Base-by-base conservation (phyloP, 2,797 vertebrate genomes). In the Pipistrellus nathusii region DNA sequence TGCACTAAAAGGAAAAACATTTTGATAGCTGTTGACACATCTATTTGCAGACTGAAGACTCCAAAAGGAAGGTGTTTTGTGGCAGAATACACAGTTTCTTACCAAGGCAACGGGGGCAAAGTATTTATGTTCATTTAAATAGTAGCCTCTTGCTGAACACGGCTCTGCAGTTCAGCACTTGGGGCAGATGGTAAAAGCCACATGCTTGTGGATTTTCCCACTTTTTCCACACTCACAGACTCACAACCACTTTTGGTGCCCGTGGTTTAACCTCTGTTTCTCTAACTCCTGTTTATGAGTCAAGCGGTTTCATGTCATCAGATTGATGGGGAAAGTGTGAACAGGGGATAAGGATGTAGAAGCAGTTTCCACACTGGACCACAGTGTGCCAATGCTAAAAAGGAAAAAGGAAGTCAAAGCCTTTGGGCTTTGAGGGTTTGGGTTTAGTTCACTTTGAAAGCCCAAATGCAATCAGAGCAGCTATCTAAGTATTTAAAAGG, bases 191-290 rank as follows among this genome's bases (percentile, higher is more conserved):
- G 98, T 93, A 97, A 94, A 98, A 98, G 97, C 98, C 98, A 97
- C 98, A 98, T 44, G 95, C 96, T 97, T 98, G 98, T 97, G 98
- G 97, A 98, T 97, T 98, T 97, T 97, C 95, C 98, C 97, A 98
- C 97, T 98, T 97, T 98, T 98, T 97, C 98, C 97, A 98, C 98
- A 98, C 97, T 97, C 89, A 44, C 94, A 97, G 97, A 95, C 96
- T 96, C 95, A 94, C 97, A 97, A 97, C 98, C 98, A 92, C 96
- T 98, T 97, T 97, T 85, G 94, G 96, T 97, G 97, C 96, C 98
- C 96, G 97, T 98, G 98, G 98, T 98, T 98, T 98, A 98, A 98
- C 97, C 97, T 98, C 97, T 97, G 96, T 98, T 98, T 98, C 98
- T 97, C 98, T 98, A 98, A 98, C 96, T 98, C 97, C 95, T 97